Evolutionary conservation across 2,797 vertebrate genomes (phyloP), one percentile per base, ranked within the genome.

Genomic region (Paedocypris micromegethes): DNA sequence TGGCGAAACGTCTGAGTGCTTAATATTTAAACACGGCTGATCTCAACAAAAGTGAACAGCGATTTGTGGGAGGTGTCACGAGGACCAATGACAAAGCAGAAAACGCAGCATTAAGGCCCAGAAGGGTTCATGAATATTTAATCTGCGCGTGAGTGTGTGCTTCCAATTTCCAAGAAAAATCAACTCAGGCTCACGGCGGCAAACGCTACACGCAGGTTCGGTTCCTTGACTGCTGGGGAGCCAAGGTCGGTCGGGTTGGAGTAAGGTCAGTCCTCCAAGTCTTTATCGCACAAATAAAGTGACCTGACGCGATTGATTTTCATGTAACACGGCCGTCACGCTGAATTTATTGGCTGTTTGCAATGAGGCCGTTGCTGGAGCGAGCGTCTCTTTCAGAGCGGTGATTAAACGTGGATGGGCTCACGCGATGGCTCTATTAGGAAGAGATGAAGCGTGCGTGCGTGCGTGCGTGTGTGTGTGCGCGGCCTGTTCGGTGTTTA

Each of bases 401-500:
- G 44, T 75, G 59, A 63, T 67, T 67, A 68, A 55, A 62, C 54
- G 64, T 64, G 54, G 47, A 72, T 63, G 53, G 50, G 49, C 48
- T 53, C 47, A 52, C 7, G 3, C 48, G 41, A 49, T 5, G 7
- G 7, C 59, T 65, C 50, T 51, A 74, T 72, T 68, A 65, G 62
- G 48, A 69, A 23, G 4, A 69, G 66, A 45, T 63, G 69, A 48
- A 56, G 41, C 7, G 58, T 43, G 37, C 9, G 52, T 51, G 9
- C 9, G 43, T 41, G 42, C 37, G 39, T n/a, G 58, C 38, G 37
- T 38, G 52, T 51, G 9, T 38, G 43, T 41, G 42, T 41, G 39
- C 45, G 58, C 37, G 40, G 44, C 37, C 49, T 47, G 63, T 66
- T 80, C 77, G 70, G 80, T 83, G 74, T 84, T 89, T 83, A 87